phyloP scores from a whole-genome alignment of 2,113 vertebrate genomes.

The Vulpes ferrilata region DNA sequence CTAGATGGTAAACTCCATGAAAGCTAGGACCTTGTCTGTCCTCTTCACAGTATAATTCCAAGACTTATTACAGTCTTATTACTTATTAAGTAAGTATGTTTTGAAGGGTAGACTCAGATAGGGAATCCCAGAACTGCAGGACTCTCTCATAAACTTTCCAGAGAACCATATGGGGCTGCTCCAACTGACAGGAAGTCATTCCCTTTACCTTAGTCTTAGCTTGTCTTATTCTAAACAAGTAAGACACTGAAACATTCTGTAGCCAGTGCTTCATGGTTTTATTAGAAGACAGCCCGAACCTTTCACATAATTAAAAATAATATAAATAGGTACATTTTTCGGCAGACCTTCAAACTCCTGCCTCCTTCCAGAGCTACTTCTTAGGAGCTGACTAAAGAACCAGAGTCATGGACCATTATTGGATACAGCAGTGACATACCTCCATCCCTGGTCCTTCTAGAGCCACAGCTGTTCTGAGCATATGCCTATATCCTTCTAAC shows the following conservation, averaged over 20 bases:
- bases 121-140: background rate
- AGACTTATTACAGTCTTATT: background rate
- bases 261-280: background rate
- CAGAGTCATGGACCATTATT: background rate
- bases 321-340: background rate
- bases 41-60: background rate
- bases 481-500: background rate
- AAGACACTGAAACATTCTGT: background rate
- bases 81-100: background rate
- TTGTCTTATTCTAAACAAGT: conserved; percentile 40
- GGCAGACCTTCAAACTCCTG: background rate
- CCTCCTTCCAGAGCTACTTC: background rate
- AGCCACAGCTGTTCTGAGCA: conserved; percentile 9
- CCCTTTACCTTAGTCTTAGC: conserved; percentile 6
- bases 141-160: background rate
- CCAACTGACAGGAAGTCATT: background rate
- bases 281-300: background rate
- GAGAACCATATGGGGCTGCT: background rate
- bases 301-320: conserved; percentile 12
- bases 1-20: background rate
- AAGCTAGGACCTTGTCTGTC: background rate
- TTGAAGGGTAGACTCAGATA: background rate
- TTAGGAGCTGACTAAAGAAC: background rate
- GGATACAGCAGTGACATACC: background rate
- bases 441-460: background rate